Evolutionary conservation across 2,113 vertebrate genomes (phyloP), one percentile per base, ranked within the genome.

Genomic region (Triplophysa tibetana): DNA sequence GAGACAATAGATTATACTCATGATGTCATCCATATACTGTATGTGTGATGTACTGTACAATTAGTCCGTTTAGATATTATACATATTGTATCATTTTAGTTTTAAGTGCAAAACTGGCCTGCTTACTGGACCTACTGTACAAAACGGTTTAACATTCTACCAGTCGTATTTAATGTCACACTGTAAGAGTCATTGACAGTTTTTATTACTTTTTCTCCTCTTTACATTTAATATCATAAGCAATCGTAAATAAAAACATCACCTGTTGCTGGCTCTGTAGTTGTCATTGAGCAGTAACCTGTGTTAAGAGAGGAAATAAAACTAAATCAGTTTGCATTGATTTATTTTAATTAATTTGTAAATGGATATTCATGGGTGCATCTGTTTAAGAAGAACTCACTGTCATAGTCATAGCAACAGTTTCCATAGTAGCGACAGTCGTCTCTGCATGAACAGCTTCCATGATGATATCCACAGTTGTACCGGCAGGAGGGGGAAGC

Each of bases 91-190:
- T 6, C 5, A 8, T 19, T 58, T n/a, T n/a, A 58, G 16, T 58
- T n/a, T 5, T 0, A 58, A 68, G 12, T 16, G 43, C 65, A 67
- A 67, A 45, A 5, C n/a, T 24, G n/a, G 43, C 8, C 41, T 48
- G 21, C 81, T 89, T 2, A 92, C 87, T 69, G 23, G 3, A 17
- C 4, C 33, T 33, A 33, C 33, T 9, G 17, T 70, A 1, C 86
- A 75, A 21, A 96, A 85, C 83, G 91, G 83, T 0, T 33, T 33
- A 5, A 93, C 17, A 21, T 80, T 63, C 58, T 91, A 91, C 63
- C 90, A 89, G 0, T 87, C 91, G 1, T 58, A 21, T 21, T 52
- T 16, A 16, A 52, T 52, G 50, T 52, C 16, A 52, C 50, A 16
- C 16, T 17, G 50, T 45, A 45, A n/a, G n/a, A n/a, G n/a, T n/a